These are phyloP conservation scores for Apotomis betuletana DNA, from an alignment of 2,888 invertebrate genomes.

Conservation along the genomic window DNA sequence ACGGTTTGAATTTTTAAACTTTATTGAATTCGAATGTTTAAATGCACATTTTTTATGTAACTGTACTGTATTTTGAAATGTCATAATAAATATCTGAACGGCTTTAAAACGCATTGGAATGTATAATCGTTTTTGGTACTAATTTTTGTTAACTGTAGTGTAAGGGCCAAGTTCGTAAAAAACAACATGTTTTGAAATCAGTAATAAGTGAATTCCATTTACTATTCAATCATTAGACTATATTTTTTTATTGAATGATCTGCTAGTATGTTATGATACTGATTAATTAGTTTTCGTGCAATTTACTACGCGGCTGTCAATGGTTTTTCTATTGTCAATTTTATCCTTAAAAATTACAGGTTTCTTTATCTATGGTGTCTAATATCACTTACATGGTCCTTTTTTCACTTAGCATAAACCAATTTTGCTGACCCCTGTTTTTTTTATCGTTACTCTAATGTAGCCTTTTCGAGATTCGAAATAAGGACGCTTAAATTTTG, in stretches of 20 bases:
- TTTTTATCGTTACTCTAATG: neutral
- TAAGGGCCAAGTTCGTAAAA: slow-evolving; percentile 9
- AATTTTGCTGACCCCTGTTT: slow-evolving; percentile 7
- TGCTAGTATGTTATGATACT: too few relatives aligned
- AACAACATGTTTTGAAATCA: neutral
- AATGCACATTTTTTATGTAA: neutral
- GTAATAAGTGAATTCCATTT: too few relatives aligned
- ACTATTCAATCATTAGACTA: too few relatives aligned
- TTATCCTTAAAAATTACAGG: slow-evolving; percentile 11
- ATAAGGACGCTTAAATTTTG: slow-evolving; percentile 8
- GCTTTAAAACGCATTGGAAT: neutral
- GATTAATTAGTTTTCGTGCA: neutral
- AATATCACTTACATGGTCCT: slow-evolving; percentile 35
- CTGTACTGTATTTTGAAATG: neutral
- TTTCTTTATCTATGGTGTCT: slow-evolving; percentile 30
- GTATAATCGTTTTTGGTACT: neutral
- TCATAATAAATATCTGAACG: neutral
- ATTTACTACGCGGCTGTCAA: slow-evolving; percentile 1
- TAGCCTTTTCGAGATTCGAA: neutral
- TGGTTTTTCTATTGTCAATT: neutral
- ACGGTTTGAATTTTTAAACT: slow-evolving; percentile 16
- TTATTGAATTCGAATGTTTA: slow-evolving; percentile 26
- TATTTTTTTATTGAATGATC: too few relatives aligned
- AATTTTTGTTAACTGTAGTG: slow-evolving; percentile 6
- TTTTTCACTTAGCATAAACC: slow-evolving; percentile 13